These are phyloP conservation scores for Probaryconus sp. DNA, from an alignment of 1,140 invertebrate genomes.

Conservation along the genomic window DNA sequence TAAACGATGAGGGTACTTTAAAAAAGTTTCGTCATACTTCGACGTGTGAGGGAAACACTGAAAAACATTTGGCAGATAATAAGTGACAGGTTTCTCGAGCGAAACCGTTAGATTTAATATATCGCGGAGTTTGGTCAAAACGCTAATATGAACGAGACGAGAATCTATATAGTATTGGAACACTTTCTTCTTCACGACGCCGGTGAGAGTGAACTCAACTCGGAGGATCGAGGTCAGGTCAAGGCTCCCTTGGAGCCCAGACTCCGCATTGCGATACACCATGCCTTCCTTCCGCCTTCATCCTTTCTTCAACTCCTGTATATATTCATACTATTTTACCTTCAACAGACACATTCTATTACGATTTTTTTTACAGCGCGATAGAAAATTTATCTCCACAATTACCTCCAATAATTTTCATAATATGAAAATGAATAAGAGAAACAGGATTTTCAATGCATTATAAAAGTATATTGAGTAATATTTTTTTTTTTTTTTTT, in stretches of 20 bases:
- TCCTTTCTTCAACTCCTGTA: slow-evolving; percentile 26
- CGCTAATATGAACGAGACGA: slow-evolving; percentile 54
- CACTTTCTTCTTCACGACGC: slow-evolving; percentile 77
- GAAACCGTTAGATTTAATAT: slow-evolving; percentile 32
- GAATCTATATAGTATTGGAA: slow-evolving; percentile 69
- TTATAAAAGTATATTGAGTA: too few relatives aligned
- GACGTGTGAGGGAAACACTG: slow-evolving; percentile 12
- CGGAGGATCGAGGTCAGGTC: slow-evolving; percentile 78
- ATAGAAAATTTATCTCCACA: not conserved
- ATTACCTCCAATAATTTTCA: slow-evolving; percentile 9
- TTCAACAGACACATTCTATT: too few relatives aligned
- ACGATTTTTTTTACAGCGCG: too few relatives aligned
- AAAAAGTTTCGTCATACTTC: slow-evolving; percentile 15
- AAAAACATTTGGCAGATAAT: slow-evolving; percentile 15
- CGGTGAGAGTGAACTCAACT: slow-evolving; percentile 78
- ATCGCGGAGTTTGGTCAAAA: slow-evolving; percentile 49
- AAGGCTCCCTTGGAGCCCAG: slow-evolving; percentile 75
- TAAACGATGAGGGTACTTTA: slow-evolving; percentile 26
- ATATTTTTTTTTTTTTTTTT: too few relatives aligned
- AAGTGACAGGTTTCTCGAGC: not conserved
- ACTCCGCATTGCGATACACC: slow-evolving; percentile 59
- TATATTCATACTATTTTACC: not conserved
- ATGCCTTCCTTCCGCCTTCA: slow-evolving; percentile 46
- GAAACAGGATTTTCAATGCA: too few relatives aligned
- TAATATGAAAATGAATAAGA: too few relatives aligned